phyloP scores from a whole-genome alignment of 2,113 vertebrate species.

The Chelonoidis abingdonii region DNA sequence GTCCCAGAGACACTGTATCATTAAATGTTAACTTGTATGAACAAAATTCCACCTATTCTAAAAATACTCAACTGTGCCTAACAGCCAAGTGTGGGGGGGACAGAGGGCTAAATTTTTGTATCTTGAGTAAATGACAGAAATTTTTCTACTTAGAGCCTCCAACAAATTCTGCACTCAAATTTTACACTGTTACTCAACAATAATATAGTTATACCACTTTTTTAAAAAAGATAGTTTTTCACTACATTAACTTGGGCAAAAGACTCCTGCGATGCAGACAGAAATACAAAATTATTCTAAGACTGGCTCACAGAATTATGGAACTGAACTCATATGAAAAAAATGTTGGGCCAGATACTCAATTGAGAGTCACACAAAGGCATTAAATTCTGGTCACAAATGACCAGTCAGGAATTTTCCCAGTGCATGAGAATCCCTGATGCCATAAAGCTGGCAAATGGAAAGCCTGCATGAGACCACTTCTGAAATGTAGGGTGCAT shows the following conservation, averaged over 20 bases:
- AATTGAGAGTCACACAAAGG: neutral
- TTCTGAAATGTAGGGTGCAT: neutral
- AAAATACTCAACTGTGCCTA: constrained; percentile 2
- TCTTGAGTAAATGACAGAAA: constrained; percentile 1
- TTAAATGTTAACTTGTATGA: neutral
- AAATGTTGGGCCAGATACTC: neutral
- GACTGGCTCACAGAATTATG: neutral
- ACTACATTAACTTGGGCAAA: neutral
- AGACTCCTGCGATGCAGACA: neutral
- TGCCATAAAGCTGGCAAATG: neutral
- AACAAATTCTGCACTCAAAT: neutral
- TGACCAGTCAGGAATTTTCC: neutral
- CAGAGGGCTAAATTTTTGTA: neutral
- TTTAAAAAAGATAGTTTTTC: neutral
- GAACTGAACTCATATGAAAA: neutral
- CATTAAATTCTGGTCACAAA: neutral
- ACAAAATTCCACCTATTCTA: neutral
- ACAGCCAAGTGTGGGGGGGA: neutral
- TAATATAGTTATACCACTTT: neutral
- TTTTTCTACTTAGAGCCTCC: neutral
- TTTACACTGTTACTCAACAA: neutral
- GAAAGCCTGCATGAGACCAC: neutral
- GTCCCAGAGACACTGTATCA: neutral
- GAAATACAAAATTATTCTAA: neutral
- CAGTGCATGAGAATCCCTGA: neutral